Conservation (phyloP, 92 coral and sea anemone species). For the Actinernus sp. region DNA sequence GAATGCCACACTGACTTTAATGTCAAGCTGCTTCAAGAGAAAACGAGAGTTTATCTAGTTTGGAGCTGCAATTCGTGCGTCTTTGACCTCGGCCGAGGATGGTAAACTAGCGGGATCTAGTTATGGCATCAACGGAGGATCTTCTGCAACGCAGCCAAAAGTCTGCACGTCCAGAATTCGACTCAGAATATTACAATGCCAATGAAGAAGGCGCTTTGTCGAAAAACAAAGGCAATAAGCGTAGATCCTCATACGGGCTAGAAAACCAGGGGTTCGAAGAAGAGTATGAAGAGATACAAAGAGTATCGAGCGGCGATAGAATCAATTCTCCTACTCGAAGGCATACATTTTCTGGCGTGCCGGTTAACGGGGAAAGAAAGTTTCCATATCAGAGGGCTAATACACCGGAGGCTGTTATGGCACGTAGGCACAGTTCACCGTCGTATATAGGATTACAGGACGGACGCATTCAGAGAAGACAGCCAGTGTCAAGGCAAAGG, state of each 20-base stretch:
- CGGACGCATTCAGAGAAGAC: neutral
- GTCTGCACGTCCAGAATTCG: too few relatives aligned
- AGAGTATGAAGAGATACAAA: neutral
- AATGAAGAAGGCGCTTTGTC: neutral
- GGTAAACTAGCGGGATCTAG: neutral
- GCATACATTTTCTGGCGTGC: neutral
- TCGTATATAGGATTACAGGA: too few relatives aligned
- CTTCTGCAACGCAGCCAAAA: neutral
- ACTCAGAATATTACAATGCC: too few relatives aligned
- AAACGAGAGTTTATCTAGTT: too few relatives aligned
- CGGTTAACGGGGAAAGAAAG: neutral
- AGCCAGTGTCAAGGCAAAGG: conserved; percentile 1
- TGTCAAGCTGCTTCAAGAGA: too few relatives aligned
- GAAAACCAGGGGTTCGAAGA: neutral
- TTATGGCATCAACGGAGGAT: neutral
- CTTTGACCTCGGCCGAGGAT: too few relatives aligned
- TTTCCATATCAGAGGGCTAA: neutral
- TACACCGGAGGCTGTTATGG: neutral
- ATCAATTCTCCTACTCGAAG: neutral
- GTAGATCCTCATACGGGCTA: neutral
- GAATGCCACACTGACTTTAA: too few relatives aligned
- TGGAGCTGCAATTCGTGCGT: too few relatives aligned
- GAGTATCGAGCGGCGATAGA: neutral
- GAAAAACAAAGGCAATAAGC: too few relatives aligned
- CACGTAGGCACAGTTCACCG: neutral